A percentile compares a stretch with the other conserved stretches of the same genome.
phyloP scores from a whole-genome alignment of 2,888 invertebrate genomes.

The Pseudococcus viburni region DNA sequence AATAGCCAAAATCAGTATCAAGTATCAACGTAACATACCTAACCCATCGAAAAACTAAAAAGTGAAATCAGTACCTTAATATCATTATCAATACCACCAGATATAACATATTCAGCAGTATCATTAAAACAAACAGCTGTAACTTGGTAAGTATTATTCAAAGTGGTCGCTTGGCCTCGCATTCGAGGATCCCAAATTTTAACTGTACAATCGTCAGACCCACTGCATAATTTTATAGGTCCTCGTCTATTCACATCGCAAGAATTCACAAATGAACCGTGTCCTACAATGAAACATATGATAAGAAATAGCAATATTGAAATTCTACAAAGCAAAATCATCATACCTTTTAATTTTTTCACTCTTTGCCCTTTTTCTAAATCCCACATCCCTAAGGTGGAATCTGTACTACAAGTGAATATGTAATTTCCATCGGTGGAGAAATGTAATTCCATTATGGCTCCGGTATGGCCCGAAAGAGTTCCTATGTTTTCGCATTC shows the following conservation, averaged over 20 bases:
- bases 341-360: slow-evolving; percentile 86
- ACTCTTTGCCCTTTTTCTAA: slow-evolving; percentile 88
- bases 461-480: slow-evolving; percentile 95
- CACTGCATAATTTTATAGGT: slow-evolving; percentile 90
- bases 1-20: background rate
- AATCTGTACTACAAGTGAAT: slow-evolving; percentile 94
- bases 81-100: slow-evolving; percentile 97
- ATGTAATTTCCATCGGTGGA: slow-evolving; percentile 87
- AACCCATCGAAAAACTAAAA: background rate
- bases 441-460: slow-evolving; percentile 93
- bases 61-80: slow-evolving; percentile 78
- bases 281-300: slow-evolving; percentile 72
- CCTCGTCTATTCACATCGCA: slow-evolving; percentile 84
- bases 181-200: slow-evolving; percentile 94
- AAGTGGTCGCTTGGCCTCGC: slow-evolving; percentile 79
- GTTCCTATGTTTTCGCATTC: slow-evolving; percentile 97
- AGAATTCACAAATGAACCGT: slow-evolving; percentile 76
- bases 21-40: background rate
- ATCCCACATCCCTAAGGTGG: slow-evolving; percentile 96
- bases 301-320: background rate
- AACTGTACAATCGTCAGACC: slow-evolving; percentile 94
- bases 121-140: slow-evolving; percentile 95
- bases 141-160: slow-evolving; percentile 81
- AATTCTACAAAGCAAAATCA: background rate
- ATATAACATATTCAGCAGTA: slow-evolving; percentile 94